phyloP scores from a whole-genome alignment of 1,140 invertebrate species.

The Drosophila repleta region DNA sequence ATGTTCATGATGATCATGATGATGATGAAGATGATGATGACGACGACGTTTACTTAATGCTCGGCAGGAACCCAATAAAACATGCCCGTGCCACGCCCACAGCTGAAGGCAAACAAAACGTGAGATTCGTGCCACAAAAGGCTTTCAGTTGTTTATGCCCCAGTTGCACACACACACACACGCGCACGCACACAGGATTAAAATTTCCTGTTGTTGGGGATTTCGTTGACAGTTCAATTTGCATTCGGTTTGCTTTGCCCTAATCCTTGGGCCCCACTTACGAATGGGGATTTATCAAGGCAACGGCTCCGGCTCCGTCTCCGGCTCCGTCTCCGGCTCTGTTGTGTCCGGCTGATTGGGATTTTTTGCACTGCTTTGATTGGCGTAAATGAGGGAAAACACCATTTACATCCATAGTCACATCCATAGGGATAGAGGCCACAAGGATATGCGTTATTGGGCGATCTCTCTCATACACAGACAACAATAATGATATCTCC shows the following conservation, averaged over 20 bases:
- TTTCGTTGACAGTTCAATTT: constrained; percentile 44
- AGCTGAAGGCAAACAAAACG: constrained; percentile 14
- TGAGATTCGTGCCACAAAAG: constrained; percentile 57
- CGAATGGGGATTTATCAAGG: not conserved
- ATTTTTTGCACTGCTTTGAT: constrained; percentile 26
- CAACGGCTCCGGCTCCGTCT: too few species aligned
- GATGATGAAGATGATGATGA: too few species aligned
- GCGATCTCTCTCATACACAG: too few species aligned
- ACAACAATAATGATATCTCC: too few species aligned
- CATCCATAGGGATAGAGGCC: too few species aligned
- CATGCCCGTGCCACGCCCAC: constrained; percentile 12
- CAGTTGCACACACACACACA: not conserved
- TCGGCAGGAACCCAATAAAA: constrained; percentile 5
- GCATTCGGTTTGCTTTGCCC: constrained; percentile 32
- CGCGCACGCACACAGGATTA: not conserved
- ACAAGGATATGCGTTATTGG: too few species aligned
- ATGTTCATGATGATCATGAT: constrained; percentile 9
- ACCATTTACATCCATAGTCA: too few species aligned
- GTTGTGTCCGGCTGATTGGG: constrained; percentile 29
- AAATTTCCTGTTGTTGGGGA: not conserved
- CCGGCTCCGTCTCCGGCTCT: too few species aligned
- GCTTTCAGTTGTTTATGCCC: constrained; percentile 14
- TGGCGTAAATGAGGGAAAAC: constrained; percentile 28
- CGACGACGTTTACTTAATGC: not conserved
- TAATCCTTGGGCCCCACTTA: constrained; percentile 1